These are phyloP conservation scores for Calliopsis andreniformis DNA, from an alignment of 1,140 invertebrate genomes.

Conservation along the genomic window DNA sequence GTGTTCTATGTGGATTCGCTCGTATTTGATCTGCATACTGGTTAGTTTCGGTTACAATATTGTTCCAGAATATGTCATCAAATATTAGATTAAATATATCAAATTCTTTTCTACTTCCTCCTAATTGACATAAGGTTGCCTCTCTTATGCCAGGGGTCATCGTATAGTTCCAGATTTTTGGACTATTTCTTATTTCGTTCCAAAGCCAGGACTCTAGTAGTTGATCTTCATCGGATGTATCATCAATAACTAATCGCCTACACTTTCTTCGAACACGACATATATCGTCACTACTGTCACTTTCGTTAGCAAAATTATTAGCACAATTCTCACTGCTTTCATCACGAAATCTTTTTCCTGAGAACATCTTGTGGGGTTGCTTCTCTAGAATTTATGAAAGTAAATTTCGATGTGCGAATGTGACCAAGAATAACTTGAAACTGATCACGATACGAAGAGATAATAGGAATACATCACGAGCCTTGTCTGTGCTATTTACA, in stretches of 20 bases:
- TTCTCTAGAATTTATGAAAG: constrained; percentile 36
- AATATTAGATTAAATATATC: constrained; percentile 40
- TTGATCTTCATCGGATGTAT: constrained; percentile 23
- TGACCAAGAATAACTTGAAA: constrained; percentile 33
- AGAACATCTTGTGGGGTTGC: constrained; percentile 23
- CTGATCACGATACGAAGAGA: constrained; percentile 42
- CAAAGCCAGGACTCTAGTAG: constrained; percentile 32
- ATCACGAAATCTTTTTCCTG: constrained; percentile 36
- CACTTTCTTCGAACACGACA: constrained; percentile 13
- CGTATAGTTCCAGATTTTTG: constrained; percentile 45
- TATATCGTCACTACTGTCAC: constrained; percentile 34
- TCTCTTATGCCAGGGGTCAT: constrained; percentile 19
- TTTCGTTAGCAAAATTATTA: constrained; percentile 31
- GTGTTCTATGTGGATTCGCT: constrained; percentile 24
- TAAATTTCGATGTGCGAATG: constrained; percentile 29
- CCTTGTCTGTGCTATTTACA: constrained; percentile 30
- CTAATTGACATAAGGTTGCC: constrained; percentile 23
- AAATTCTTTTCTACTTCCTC: constrained; percentile 10
- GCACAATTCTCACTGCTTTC: constrained; percentile 27
- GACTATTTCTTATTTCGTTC: constrained; percentile 30
- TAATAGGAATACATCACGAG: constrained; percentile 29
- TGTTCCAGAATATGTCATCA: constrained; percentile 39
- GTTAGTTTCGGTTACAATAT: constrained; percentile 42
- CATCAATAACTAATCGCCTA: constrained; percentile 25
- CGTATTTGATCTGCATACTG: constrained; percentile 30